Conservation (phyloP, 2,113 vertebrate species). For the Rhinoderma darwinii region DNA sequence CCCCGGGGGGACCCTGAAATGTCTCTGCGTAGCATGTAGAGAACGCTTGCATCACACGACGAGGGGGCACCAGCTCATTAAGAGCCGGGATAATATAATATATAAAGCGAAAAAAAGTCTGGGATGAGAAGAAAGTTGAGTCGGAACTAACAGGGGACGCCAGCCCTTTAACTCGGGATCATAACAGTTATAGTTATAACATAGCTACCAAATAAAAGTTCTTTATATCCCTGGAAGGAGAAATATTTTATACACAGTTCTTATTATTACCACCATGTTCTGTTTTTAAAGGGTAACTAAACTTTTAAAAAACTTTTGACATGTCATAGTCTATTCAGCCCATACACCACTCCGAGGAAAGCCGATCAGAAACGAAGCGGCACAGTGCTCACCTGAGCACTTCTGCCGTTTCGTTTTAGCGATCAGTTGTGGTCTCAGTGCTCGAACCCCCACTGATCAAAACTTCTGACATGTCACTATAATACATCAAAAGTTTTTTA, state of each 20-base stretch:
- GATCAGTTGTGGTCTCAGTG: too few relatives aligned
- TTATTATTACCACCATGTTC: neutral
- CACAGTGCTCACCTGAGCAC: too few relatives aligned
- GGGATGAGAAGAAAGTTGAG: constrained; percentile 27
- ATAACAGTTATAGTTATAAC: too few relatives aligned
- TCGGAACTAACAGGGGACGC: constrained; percentile 7
- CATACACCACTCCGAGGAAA: too few relatives aligned
- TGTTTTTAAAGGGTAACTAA: too few relatives aligned
- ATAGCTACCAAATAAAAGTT: neutral
- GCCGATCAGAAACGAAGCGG: too few relatives aligned
- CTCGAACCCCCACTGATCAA: too few relatives aligned
- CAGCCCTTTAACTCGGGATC: constrained; percentile 30
- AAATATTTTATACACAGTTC: neutral
- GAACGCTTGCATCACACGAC: constrained; percentile 36
- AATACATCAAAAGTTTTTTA: too few relatives aligned
- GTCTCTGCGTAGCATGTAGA: constrained; percentile 14
- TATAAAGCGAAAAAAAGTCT: neutral
- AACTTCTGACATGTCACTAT: too few relatives aligned
- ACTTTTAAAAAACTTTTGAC: too few relatives aligned
- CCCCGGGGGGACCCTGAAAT: constrained; percentile 22
- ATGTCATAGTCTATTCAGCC: too few relatives aligned
- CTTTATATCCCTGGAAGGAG: neutral
- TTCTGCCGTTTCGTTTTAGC: too few relatives aligned
- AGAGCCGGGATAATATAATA: neutral
- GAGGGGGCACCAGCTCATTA: constrained; percentile 23